phyloP scores from a whole-genome alignment of 2,888 invertebrate species.

The Eulithis testata region DNA sequence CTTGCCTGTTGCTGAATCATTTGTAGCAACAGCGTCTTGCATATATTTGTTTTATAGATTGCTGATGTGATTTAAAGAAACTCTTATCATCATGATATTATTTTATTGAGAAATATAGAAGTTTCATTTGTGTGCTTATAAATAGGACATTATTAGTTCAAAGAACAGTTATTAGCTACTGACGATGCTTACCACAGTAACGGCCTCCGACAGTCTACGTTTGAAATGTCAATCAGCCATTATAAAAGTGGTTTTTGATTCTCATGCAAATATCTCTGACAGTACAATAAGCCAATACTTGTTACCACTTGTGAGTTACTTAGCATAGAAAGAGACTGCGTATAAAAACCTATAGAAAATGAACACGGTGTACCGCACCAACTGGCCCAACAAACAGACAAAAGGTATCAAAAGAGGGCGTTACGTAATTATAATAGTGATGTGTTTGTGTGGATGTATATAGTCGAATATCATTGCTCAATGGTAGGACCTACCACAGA shows the following conservation, averaged over 20 bases:
- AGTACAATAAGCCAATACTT: conserved; percentile 57
- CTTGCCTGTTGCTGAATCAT: background rate
- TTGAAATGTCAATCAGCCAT: conserved; percentile 55
- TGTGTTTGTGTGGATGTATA: conserved; percentile 36
- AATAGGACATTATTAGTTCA: conserved; percentile 24
- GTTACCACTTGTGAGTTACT: conserved; percentile 62
- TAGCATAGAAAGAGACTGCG: conserved; percentile 67
- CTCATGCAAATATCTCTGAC: conserved; percentile 58
- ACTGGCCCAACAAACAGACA: conserved; percentile 62
- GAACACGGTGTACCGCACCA: conserved; percentile 61
- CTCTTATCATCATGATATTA: background rate
- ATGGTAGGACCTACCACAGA: conserved; percentile 54
- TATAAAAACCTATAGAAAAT: conserved; percentile 61
- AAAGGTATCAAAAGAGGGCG: conserved; percentile 74
- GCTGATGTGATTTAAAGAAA: background rate
- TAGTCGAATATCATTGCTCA: conserved; percentile 63
- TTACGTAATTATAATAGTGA: conserved; percentile 69
- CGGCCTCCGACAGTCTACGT: conserved; percentile 41
- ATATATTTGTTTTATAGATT: background rate
- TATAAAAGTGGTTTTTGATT: conserved; percentile 50
- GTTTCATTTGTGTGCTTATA: conserved; percentile 1
- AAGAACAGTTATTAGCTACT: conserved; percentile 25
- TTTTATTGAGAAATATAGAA: background rate
- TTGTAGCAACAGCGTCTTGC: background rate
- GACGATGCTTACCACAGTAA: conserved; percentile 25